These are phyloP conservation scores for Blastomussa wellsi DNA, from an alignment of 92 coral and sea anemone species.

Conservation along the genomic window DNA sequence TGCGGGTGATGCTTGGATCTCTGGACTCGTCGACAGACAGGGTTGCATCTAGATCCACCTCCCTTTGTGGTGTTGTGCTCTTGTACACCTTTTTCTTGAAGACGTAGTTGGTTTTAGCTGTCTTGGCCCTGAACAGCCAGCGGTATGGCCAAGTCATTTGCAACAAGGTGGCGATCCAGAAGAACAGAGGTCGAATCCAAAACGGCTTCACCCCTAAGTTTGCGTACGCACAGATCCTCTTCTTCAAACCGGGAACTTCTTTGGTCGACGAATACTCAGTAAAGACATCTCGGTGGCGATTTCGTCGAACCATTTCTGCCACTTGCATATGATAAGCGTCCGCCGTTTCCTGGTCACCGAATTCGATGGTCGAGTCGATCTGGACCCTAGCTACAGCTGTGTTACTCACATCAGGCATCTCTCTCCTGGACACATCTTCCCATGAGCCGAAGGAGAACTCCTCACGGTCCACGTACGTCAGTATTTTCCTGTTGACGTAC, in stretches of 20 bases:
- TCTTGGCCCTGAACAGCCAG: conserved; percentile 72
- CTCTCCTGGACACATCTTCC: conserved; percentile 53
- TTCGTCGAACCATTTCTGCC: conserved; percentile 21
- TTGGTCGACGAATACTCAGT: conserved; percentile 27
- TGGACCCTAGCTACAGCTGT: conserved; percentile 50
- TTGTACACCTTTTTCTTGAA: conserved; percentile 49
- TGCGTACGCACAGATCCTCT: conserved; percentile 53
- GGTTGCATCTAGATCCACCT: no score
- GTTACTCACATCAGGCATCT: conserved; percentile 57
- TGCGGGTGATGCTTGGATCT: no score
- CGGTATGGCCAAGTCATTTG: conserved; percentile 68
- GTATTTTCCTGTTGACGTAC: conserved; percentile 40
- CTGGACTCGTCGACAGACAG: no score
- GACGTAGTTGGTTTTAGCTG: conserved; percentile 46
- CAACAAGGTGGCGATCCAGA: conserved; percentile 63
- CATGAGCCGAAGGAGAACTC: conserved; percentile 50
- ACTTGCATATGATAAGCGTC: conserved; percentile 13
- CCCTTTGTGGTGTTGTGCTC: conserved; percentile 40
- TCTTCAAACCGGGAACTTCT: conserved; percentile 56
- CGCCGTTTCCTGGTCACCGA: conserved; percentile 52
- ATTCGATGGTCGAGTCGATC: conserved; percentile 34
- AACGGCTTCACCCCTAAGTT: conserved; percentile 35
- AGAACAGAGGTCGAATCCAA: conserved; percentile 61
- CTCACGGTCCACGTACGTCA: conserved; percentile 43
- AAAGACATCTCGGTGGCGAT: conserved; percentile 35